Conservation (phyloP, 2,113 vertebrate genomes). For the Eira barbara region DNA sequence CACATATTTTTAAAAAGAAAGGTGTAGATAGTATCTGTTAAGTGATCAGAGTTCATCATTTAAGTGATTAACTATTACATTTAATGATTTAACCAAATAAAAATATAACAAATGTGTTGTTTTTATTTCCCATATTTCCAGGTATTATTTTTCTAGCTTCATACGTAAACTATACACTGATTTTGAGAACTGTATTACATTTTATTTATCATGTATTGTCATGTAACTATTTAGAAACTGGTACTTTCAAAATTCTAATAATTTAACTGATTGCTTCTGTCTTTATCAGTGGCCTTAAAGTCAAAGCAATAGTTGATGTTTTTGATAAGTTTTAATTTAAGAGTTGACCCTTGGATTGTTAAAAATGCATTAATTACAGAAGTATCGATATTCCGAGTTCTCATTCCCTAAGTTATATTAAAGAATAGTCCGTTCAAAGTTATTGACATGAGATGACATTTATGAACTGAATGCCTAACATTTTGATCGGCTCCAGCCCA, state of each 20-base stretch:
- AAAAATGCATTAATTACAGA: neutral
- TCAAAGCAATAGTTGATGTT: neutral
- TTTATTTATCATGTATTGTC: neutral
- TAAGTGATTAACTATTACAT: neutral
- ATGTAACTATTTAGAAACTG: neutral
- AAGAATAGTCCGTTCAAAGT: neutral
- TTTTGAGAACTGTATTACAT: neutral
- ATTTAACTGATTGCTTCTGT: neutral
- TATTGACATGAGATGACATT: neutral
- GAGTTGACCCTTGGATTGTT: neutral
- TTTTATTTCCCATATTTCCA: neutral
- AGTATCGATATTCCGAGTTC: neutral
- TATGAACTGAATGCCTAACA: neutral
- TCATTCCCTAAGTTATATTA: neutral
- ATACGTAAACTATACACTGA: neutral
- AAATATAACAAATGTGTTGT: neutral
- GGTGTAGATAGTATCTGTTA: neutral
- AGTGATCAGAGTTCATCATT: neutral
- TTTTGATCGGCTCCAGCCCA: neutral
- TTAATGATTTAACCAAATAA: neutral
- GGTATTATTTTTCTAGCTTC: constrained; percentile 17
- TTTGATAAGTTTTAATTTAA: neutral
- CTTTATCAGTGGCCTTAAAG: neutral
- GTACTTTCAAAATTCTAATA: neutral
- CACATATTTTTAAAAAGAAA: neutral